Percentiles rank a stretch among this genome's conserved stretches.
Evolutionary conservation across 2,888 invertebrate genomes (phyloP).

Genomic region (Drosophila vallismaia): DNA sequence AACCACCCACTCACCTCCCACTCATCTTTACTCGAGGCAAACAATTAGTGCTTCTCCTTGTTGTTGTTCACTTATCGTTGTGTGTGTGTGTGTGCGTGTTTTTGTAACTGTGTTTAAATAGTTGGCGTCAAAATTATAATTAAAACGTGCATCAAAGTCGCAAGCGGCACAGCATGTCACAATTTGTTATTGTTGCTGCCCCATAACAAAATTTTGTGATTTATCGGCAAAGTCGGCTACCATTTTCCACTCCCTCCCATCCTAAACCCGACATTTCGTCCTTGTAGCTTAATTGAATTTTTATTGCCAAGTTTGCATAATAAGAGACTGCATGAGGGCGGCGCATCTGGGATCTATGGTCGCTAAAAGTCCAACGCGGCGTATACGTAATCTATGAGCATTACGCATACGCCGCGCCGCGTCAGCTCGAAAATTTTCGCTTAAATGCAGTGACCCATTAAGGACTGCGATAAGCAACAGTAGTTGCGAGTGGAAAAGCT

Average conservation of each 20-base stretch:
- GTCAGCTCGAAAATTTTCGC: slow-evolving; percentile 53
- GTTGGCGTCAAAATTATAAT: slow-evolving; percentile 81
- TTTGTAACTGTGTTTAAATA: slow-evolving; percentile 70
- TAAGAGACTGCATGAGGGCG: slow-evolving; percentile 35
- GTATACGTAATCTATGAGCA: slow-evolving; percentile 60
- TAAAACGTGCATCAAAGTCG: slow-evolving; percentile 80
- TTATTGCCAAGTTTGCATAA: slow-evolving; percentile 80
- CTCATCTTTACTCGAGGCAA: slow-evolving; percentile 26
- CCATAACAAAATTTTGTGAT: slow-evolving; percentile 41
- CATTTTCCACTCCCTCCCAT: slow-evolving; percentile 5
- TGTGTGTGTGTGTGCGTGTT: slow-evolving; percentile 25
- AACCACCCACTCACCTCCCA: background rate
- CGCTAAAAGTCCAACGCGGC: slow-evolving; percentile 37
- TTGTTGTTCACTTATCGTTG: slow-evolving; percentile 48
- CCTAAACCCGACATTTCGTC: slow-evolving; percentile 66
- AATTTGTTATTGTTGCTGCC: slow-evolving; percentile 52
- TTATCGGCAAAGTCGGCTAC: slow-evolving; percentile 41
- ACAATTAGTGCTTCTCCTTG: slow-evolving; percentile 30
- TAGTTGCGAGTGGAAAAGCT: slow-evolving; percentile 10
- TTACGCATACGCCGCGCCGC: slow-evolving; percentile 62
- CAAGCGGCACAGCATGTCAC: slow-evolving; percentile 69
- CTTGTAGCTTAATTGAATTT: slow-evolving; percentile 77
- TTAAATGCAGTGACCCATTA: slow-evolving; percentile 48
- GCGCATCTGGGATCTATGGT: slow-evolving; percentile 27
- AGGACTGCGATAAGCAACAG: slow-evolving; percentile 42